These are phyloP conservation scores for Calyptomena viridis DNA, from an alignment of 2,113 vertebrate species.

Conservation along the genomic window DNA sequence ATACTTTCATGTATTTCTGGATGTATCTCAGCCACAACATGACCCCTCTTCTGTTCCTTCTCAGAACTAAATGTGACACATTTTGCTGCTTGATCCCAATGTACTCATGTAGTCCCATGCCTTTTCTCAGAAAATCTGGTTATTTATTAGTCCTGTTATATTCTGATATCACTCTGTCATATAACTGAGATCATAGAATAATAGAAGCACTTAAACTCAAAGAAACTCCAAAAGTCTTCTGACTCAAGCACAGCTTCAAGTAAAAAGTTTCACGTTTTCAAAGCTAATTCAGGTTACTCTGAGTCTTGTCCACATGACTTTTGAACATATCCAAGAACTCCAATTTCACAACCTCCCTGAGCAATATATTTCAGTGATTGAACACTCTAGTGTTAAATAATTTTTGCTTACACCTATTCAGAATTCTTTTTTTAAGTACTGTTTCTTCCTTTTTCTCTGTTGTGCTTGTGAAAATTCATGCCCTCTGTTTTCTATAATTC, in stretches of 20 bases:
- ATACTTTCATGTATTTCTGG: not conserved
- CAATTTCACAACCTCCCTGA: rapidly evolving
- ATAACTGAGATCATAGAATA: not conserved
- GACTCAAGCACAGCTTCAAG: not conserved
- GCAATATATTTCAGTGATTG: not conserved
- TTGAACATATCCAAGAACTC: not conserved
- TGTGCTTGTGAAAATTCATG: not conserved
- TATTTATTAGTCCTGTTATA: not conserved
- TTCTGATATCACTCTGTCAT: too few relatives aligned
- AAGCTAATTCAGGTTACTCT: not conserved
- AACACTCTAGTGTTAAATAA: not conserved
- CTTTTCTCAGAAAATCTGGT: not conserved
- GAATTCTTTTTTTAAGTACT: not conserved
- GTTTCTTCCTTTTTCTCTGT: not conserved
- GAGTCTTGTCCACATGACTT: not conserved
- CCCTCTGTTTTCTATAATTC: not conserved
- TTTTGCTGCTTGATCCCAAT: not conserved
- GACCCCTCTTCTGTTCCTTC: not conserved
- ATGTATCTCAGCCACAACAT: not conserved
- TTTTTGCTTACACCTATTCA: not conserved
- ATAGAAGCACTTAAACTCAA: not conserved
- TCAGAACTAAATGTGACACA: not conserved
- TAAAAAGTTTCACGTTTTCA: not conserved
- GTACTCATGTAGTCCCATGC: not conserved
- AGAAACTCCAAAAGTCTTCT: not conserved